A percentile compares a stretch with the other conserved stretches of the same genome.
These are phyloP conservation scores for Drosophila demipolita DNA, from an alignment of 2,888 invertebrate genomes.

Conservation along the genomic window DNA sequence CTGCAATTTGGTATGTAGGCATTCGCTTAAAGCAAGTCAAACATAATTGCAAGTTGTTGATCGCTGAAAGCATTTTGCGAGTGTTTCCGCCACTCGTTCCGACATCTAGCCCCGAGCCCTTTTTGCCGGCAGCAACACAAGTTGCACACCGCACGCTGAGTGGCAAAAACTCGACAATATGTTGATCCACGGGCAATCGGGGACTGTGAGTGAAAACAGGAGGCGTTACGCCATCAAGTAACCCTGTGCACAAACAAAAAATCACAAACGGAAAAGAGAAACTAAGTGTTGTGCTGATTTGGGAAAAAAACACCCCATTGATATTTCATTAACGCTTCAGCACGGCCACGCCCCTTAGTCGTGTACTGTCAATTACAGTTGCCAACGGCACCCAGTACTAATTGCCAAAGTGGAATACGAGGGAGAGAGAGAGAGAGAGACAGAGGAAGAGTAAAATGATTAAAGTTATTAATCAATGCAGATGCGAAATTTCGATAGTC, in stretches of 20 bases:
- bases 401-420: conserved; percentile 44
- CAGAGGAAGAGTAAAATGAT: conserved; percentile 16
- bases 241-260: conserved; percentile 27
- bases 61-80: conserved; percentile 68
- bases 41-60: conserved; percentile 75
- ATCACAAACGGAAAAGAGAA: conserved; percentile 15
- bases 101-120: conserved; percentile 28
- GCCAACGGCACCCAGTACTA: conserved; percentile 53
- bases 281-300: conserved; percentile 64
- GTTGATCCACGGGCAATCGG: conserved; percentile 52
- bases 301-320: conserved; percentile 64
- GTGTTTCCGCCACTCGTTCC: conserved; percentile 53
- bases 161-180: conserved; percentile 67
- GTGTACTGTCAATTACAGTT: conserved; percentile 69
- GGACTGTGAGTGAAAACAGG: conserved; percentile 42
- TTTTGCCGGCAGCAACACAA: conserved; percentile 36
- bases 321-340: conserved; percentile 74
- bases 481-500: conserved; percentile 33
- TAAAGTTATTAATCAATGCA: conserved; percentile 67
- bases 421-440: conserved; percentile 20
- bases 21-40: conserved; percentile 52
- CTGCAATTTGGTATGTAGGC: conserved; percentile 11
- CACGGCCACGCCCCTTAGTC: conserved; percentile 50
- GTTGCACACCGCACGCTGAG: conserved; percentile 60
- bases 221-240: conserved; percentile 43